Evolutionary conservation across 2,888 invertebrate genomes (phyloP), one percentile per base, ranked within the genome.

Genomic region (Morpho helenor): DNA sequence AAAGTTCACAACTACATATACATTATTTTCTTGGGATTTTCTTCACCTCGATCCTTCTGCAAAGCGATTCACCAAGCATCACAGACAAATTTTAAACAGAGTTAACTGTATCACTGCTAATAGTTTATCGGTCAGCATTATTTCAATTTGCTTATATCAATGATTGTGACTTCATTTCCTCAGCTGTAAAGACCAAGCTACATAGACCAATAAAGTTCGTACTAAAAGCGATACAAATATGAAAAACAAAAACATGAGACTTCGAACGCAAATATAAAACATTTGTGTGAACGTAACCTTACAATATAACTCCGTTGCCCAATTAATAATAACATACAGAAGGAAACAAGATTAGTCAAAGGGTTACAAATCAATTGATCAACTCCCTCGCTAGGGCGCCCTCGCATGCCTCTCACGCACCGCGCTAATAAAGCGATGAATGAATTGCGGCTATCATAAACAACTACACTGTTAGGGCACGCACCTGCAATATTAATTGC

Each of bases 361-460:
- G 60, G 60, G 63, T 63, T 61, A 65, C 60, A 57, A 65, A 65
- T 63, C 59, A 63, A 61, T 61, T 57, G 49, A 61, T 52, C 49
- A 49, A 56, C 53, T 53, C 47, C 57, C 52, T 60, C 54, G 61
- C 54, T 56, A 16, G 23, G 49, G 55, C 54, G 43, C 63, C 68
- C 66, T 66, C 64, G 69, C 77, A 87, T 86, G 82, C 84, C 66
- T 67, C 70, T 75, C 88, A 87, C 88, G 87, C 73, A 69, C 76
- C 66, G 67, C 62, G 65, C 83, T 87, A 87, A 88, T 87, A 86
- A 86, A 82, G 73, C 80, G 75, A 82, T 82, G 75, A 79, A 86
- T 82, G 80, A 78, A 83, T 80, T 79, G 80, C 72, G 73, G 68
- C 72, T 70, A 73, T 68, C 70, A 71, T 72, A 75, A 71, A 73